phyloP scores from a whole-genome alignment of 2,888 invertebrate genomes.

The Junonia oenone region DNA sequence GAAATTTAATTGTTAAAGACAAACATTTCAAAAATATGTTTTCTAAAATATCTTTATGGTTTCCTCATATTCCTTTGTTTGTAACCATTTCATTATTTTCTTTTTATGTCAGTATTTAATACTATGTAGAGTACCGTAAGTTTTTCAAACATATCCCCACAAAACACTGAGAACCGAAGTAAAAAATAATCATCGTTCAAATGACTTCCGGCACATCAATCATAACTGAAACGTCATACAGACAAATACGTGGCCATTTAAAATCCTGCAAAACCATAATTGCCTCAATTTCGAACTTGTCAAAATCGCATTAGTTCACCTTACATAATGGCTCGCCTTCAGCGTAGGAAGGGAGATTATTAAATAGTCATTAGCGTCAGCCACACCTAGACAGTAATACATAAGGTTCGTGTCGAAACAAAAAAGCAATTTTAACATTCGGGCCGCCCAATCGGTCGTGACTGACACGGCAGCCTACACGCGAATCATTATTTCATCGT shows the following conservation, averaged over 20 bases:
- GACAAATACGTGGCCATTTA: constrained; percentile 63
- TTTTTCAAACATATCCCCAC: too few species aligned
- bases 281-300: constrained; percentile 75
- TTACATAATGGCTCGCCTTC: constrained; percentile 62
- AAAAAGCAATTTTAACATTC: constrained; percentile 71
- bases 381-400: constrained; percentile 66
- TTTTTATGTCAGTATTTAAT: too few species aligned
- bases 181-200: constrained; percentile 20
- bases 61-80: too few species aligned
- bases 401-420: constrained; percentile 56
- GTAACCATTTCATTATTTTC: too few species aligned
- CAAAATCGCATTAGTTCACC: constrained; percentile 75
- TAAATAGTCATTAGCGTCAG: constrained; percentile 72
- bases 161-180: constrained; percentile 5
- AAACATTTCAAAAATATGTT: too few species aligned
- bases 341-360: constrained; percentile 72
- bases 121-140: too few species aligned
- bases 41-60: too few species aligned
- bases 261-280: constrained; percentile 70
- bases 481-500: constrained; percentile 78
- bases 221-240: constrained; percentile 41
- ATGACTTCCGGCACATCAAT: constrained; percentile 32
- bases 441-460: constrained; percentile 67
- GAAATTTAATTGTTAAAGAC: too few species aligned
- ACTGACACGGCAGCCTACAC: constrained; percentile 73